A percentile compares a stretch with the other conserved stretches of the same genome.
Evolutionary conservation across 2,797 vertebrate genomes (phyloP).

Genomic region (Typhlichthys subterraneus): DNA sequence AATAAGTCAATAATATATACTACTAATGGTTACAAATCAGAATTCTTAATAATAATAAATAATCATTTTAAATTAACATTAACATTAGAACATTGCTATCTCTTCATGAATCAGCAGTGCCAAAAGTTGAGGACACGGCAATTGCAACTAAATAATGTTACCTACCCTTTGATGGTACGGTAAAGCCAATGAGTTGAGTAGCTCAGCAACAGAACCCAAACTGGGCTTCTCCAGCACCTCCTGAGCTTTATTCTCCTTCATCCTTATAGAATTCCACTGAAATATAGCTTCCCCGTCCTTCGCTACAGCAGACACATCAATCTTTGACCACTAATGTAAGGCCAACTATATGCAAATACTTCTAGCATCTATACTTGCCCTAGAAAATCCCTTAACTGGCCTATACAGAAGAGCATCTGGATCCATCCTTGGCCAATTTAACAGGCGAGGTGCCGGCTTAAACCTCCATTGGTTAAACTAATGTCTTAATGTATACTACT

Average conservation of each 20-base stretch:
- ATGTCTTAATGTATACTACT: too few relatives aligned
- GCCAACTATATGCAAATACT: conserved; percentile 13
- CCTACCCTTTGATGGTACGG: conserved; percentile 82
- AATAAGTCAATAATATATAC: too few relatives aligned
- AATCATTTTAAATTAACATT: too few relatives aligned
- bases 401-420: conserved; percentile 11
- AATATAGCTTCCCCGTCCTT: conserved; percentile 9
- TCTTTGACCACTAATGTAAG: not conserved
- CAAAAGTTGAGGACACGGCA: not conserved
- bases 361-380: conserved; percentile 5
- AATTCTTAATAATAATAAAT: too few relatives aligned
- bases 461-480: conserved; percentile 7
- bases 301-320: not conserved
- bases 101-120: too few relatives aligned
- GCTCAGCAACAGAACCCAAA: conserved; percentile 74
- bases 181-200: conserved; percentile 76
- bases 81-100: too few relatives aligned
- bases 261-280: conserved; percentile 28
- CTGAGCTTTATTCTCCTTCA: conserved; percentile 72
- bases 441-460: conserved; percentile 3
- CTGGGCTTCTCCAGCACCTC: conserved; percentile 68
- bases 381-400: conserved; percentile 11
- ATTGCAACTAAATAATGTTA: not conserved
- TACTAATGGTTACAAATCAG: too few relatives aligned
- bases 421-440: conserved; percentile 30